phyloP scores from a whole-genome alignment of 2,797 vertebrate species.

The Iguana delicatissima region DNA sequence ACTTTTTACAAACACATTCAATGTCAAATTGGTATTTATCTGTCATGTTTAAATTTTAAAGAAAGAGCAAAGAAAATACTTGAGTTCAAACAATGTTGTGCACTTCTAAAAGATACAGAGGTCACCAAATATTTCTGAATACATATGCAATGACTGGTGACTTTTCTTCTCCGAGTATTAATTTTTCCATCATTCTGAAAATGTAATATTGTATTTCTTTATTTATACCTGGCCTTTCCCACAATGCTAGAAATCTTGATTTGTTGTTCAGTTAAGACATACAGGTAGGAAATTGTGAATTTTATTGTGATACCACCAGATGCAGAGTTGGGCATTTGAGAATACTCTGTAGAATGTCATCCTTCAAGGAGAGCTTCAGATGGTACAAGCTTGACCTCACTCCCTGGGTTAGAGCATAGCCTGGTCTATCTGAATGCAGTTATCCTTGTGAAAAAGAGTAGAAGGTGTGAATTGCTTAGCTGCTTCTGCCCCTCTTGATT shows the following conservation, averaged over 20 bases:
- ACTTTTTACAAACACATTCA: no score
- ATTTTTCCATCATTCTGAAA: neutral
- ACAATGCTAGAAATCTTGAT: no score
- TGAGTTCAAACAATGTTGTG: neutral
- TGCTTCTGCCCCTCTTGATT: constrained; percentile 24
- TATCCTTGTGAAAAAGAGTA: neutral
- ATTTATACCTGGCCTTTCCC: no score
- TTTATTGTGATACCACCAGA: neutral
- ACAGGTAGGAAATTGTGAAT: neutral
- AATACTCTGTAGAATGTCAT: constrained; percentile 1
- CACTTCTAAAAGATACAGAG: neutral
- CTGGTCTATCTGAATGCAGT: neutral
- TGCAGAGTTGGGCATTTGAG: neutral
- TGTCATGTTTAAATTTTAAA: no score
- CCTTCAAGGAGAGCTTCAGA: neutral
- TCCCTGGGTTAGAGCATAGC: neutral
- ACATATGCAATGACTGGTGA: neutral
- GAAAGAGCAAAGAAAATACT: neutral
- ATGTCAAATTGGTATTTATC: no score
- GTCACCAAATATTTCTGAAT: neutral
- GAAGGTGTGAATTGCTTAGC: constrained; percentile 39
- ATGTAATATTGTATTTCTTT: neutral
- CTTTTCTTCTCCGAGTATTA: neutral
- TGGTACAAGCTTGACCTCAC: neutral
- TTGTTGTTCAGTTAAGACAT: no score